These are phyloP conservation scores for Drosophila demipolita DNA, from an alignment of 2,888 invertebrate genomes.

Conservation along the genomic window DNA sequence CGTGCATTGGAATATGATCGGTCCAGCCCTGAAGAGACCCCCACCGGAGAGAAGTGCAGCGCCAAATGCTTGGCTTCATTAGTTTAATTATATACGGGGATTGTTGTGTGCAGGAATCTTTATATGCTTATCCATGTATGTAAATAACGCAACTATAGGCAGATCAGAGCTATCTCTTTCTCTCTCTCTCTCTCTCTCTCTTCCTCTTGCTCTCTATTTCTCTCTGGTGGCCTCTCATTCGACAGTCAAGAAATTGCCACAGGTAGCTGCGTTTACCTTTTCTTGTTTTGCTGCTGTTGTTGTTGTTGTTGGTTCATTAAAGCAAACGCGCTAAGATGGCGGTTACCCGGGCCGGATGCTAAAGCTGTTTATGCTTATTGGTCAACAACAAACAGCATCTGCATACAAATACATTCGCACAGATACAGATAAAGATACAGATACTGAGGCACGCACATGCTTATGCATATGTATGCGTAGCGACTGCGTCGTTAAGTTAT, in stretches of 20 bases:
- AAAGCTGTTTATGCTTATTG: conserved; percentile 80
- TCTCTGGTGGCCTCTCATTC: conserved; percentile 37
- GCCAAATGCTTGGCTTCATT: conserved; percentile 66
- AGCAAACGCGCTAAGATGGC: conserved; percentile 74
- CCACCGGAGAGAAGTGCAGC: conserved; percentile 8
- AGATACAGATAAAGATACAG: conserved; percentile 15
- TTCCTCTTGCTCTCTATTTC: not conserved
- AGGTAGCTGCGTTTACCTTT: conserved; percentile 64
- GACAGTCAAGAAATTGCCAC: conserved; percentile 43
- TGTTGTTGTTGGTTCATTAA: conserved; percentile 67
- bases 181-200: not conserved
- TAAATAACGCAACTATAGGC: conserved; percentile 8
- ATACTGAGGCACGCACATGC: conserved; percentile 25
- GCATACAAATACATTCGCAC: conserved; percentile 41
- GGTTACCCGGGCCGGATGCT: conserved; percentile 73
- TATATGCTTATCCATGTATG: conserved; percentile 18
- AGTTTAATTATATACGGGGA: conserved; percentile 65
- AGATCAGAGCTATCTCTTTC: conserved; percentile 1
- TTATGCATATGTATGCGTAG: conserved; percentile 71
- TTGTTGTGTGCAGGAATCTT: conserved; percentile 33
- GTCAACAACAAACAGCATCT: conserved; percentile 65
- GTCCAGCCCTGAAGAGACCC: conserved; percentile 29
- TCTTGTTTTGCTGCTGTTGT: conserved; percentile 11
- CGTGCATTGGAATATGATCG: conserved; percentile 35
- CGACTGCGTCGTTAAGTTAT: conserved; percentile 78